Base-by-base conservation (phyloP, 2,113 vertebrate species). In the Hymenochirus boettgeri region DNA sequence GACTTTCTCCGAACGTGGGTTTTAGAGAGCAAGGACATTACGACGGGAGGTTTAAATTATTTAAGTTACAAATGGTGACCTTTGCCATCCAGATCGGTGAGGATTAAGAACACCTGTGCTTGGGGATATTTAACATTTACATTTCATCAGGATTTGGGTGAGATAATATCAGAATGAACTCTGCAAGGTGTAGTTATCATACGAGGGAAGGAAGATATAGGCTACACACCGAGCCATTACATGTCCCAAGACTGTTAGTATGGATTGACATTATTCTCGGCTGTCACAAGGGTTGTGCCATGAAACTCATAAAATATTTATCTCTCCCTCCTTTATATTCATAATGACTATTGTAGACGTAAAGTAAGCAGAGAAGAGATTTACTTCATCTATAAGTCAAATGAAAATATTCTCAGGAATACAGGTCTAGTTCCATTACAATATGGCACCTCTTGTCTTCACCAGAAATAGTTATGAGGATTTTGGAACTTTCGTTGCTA, bases 231-330 rank as follows among this genome's bases (percentile, higher is more conserved):
- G 24, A 59, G 29, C 50, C 7, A 52, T 67, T 59, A 67, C 33
- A 67, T 67, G 46, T 67, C 64, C 64, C 64, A 59, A 47, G 56
- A 67, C 56, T 42, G 31, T 52, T 67, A 27, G 64, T 59, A 67
- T 67, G 56, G 47, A 59, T 59, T 59, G 57, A 29, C 64, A 67
- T 67, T 59, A 67, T 59, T 59, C 47, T 53, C 35, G 6, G 42
- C 18, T 59, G 64, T 66, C 55, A 29, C 24, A 26, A 21, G 24
- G 64, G 56, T 39, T 15, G 31, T 27, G 22, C 31, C 47, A 52
- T 50, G 31, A 57, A 66, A 51, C 55, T 24, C 55, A 53, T 59
- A 37, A 66, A 67, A 67, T 52, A 66, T 57, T 37, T 66, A 18
- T 37, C 31, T 24, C n/a, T 22, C 17, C 27, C 46, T 59, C 58